These are phyloP conservation scores for Polydrusus cervinus DNA, from an alignment of 2,888 invertebrate genomes.

Conservation along the genomic window DNA sequence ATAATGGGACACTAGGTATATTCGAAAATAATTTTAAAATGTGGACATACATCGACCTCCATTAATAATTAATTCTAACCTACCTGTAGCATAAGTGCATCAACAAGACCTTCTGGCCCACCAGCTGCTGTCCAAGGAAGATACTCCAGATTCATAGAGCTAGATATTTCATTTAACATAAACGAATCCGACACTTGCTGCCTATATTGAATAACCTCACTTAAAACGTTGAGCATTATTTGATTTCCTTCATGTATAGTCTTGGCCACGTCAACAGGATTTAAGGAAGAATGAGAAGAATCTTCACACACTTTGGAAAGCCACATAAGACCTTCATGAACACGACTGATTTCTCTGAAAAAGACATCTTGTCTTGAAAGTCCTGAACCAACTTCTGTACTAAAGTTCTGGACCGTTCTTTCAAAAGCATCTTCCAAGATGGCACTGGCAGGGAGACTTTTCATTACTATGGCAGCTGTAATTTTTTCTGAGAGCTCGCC, in stretches of 20 bases:
- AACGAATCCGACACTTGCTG: slow-evolving; percentile 75
- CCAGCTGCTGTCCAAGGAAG: slow-evolving; percentile 84
- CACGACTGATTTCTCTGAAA: slow-evolving; percentile 80
- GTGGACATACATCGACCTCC: background rate
- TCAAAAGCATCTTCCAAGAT: slow-evolving; percentile 76
- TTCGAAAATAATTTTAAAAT: background rate
- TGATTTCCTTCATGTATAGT: slow-evolving; percentile 75
- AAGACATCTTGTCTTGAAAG: slow-evolving; percentile 83
- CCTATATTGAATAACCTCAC: slow-evolving; percentile 79
- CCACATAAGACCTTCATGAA: slow-evolving; percentile 79
- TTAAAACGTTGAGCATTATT: slow-evolving; percentile 77
- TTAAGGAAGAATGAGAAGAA: slow-evolving; percentile 75
- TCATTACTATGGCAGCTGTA: slow-evolving; percentile 81
- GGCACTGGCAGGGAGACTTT: slow-evolving; percentile 76
- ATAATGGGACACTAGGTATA: no score
- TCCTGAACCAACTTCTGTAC: slow-evolving; percentile 70
- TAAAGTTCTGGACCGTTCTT: slow-evolving; percentile 71
- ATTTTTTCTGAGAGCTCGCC: slow-evolving; percentile 87
- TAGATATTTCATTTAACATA: slow-evolving; percentile 68
- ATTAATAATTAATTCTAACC: background rate
- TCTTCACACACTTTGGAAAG: slow-evolving; percentile 77
- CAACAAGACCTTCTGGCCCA: slow-evolving; percentile 74
- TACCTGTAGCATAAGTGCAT: slow-evolving; percentile 72
- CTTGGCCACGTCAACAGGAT: slow-evolving; percentile 74
- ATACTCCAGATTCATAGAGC: slow-evolving; percentile 74